Evolutionary conservation across 2,888 invertebrate genomes (phyloP).

Genomic region (Hesperia comma): DNA sequence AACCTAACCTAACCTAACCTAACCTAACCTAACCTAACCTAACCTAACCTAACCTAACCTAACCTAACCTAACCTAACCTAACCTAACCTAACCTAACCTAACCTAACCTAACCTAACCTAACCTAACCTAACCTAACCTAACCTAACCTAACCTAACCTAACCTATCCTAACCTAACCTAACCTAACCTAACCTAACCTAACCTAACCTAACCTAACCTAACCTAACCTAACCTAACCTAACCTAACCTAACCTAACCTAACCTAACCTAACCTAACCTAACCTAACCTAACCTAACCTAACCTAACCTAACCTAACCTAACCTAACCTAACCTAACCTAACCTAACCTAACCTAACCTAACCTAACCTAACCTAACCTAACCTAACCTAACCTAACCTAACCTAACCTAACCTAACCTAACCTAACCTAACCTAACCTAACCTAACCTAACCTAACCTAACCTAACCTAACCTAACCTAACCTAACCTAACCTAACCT

Average conservation of each 20-base stretch:
- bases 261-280: slow-evolving; percentile 34
- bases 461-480: slow-evolving; percentile 39
- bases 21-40: slow-evolving; percentile 41
- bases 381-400: slow-evolving; percentile 41
- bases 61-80: slow-evolving; percentile 44
- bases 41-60: slow-evolving; percentile 43
- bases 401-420: slow-evolving; percentile 42
- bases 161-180: slow-evolving; percentile 41
- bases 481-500: slow-evolving; percentile 42
- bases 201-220: slow-evolving; percentile 45
- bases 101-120: slow-evolving; percentile 42
- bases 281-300: slow-evolving; percentile 32
- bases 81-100: slow-evolving; percentile 44
- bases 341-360: slow-evolving; percentile 33
- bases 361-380: slow-evolving; percentile 35
- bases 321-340: slow-evolving; percentile 27
- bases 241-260: slow-evolving; percentile 31
- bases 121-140: slow-evolving; percentile 42
- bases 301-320: slow-evolving; percentile 28
- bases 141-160: no score
- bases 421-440: slow-evolving; percentile 38
- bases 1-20: slow-evolving; percentile 43
- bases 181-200: slow-evolving; percentile 43
- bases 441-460: slow-evolving; percentile 27
- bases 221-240: slow-evolving; percentile 43